Percentiles rank a stretch among this genome's conserved stretches.
These are phyloP conservation scores for Pterostichus niger DNA, from an alignment of 2,888 invertebrate species.

Conservation along the genomic window DNA sequence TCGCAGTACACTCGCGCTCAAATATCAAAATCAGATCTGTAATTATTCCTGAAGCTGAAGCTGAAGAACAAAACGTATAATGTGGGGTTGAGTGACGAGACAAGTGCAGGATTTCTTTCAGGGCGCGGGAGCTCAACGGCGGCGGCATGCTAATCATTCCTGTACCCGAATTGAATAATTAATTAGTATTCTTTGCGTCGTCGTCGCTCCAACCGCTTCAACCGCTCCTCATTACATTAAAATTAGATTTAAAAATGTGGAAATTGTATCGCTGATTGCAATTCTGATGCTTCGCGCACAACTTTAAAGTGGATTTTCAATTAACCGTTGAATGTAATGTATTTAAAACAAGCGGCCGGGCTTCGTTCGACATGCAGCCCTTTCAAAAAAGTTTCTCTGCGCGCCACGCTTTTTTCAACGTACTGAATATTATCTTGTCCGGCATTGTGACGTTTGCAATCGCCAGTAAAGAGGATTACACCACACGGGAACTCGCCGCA, in stretches of 20 bases:
- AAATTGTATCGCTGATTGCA: conserved; percentile 78
- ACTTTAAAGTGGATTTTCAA: conserved; percentile 78
- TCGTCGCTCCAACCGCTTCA: conserved; percentile 55
- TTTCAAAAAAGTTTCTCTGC: conserved; percentile 58
- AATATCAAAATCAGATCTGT: conserved; percentile 37
- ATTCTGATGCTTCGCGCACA: conserved; percentile 72
- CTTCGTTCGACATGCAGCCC: conserved; percentile 38
- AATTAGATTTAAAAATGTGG: conserved; percentile 78
- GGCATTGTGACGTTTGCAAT: conserved; percentile 65
- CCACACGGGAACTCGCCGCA: conserved; percentile 18
- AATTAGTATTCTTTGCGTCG: conserved; percentile 81
- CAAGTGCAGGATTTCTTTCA: conserved; percentile 53
- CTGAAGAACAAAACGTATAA: conserved; percentile 42
- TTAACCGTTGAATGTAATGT: conserved; percentile 75
- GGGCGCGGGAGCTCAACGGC: conserved; percentile 64
- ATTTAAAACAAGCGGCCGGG: conserved; percentile 67
- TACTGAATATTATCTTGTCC: conserved; percentile 72
- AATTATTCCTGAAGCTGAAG: conserved; percentile 30
- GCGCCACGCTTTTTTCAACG: conserved; percentile 55
- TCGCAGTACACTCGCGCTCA: not conserved
- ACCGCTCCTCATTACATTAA: conserved; percentile 75
- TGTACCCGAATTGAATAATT: conserved; percentile 81
- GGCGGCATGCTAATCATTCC: conserved; percentile 79
- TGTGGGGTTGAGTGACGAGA: conserved; percentile 24
- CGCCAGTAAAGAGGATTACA: conserved; percentile 63